These are phyloP conservation scores for Daubentonia madagascariensis DNA, from an alignment of 2,113 vertebrate genomes.

Conservation along the genomic window DNA sequence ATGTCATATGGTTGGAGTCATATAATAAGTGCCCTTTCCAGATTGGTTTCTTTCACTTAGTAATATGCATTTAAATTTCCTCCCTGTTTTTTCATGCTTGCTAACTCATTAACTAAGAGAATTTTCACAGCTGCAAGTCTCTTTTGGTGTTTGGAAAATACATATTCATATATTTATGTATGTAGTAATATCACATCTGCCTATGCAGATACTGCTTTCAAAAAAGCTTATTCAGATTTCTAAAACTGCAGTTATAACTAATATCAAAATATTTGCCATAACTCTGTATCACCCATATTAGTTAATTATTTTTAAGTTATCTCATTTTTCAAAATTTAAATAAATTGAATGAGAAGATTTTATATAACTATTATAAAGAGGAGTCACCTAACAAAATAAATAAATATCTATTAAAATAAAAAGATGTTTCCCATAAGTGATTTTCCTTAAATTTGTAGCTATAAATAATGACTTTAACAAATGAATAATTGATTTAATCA, in stretches of 20 bases:
- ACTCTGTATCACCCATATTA: background rate
- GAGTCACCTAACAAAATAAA: background rate
- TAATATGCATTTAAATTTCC: background rate
- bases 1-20: background rate
- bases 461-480: background rate
- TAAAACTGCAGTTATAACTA: background rate
- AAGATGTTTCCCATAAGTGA: background rate
- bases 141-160: background rate
- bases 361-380: background rate
- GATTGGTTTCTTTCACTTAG: background rate
- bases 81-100: background rate
- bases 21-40: background rate
- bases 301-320: constrained; percentile 11
- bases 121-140: background rate
- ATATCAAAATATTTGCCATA: background rate
- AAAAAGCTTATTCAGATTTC: background rate
- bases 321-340: background rate
- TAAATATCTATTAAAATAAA: background rate
- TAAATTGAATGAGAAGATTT: background rate
- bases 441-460: background rate
- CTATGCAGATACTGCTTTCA: background rate
- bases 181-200: background rate
- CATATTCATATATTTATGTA: background rate
- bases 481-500: background rate
- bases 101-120: background rate